Evolutionary conservation across 2,888 invertebrate species (phyloP).

Genomic region (Omphaloscelis lunosa): DNA sequence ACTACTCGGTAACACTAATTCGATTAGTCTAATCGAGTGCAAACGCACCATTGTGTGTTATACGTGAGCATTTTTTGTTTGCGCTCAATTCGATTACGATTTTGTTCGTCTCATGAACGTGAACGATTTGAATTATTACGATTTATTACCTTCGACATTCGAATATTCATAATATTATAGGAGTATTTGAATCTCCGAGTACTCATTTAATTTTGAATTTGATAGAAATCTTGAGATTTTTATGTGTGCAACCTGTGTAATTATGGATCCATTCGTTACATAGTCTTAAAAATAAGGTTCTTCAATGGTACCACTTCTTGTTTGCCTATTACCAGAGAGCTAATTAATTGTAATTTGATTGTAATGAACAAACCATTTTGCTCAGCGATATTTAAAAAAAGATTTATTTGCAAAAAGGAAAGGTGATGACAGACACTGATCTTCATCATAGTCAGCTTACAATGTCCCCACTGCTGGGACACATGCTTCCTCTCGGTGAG

Average conservation of each 20-base stretch:
- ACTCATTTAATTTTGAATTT: background rate
- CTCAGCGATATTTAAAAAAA: background rate
- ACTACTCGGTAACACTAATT: slow-evolving; percentile 7
- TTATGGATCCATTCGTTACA: background rate
- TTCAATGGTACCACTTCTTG: background rate
- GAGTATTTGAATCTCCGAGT: background rate
- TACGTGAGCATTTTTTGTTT: slow-evolving; percentile 6
- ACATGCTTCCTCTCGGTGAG: too few relatives aligned
- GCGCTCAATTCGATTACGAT: background rate
- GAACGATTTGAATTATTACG: background rate
- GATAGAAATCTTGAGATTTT: background rate
- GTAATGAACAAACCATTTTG: background rate
- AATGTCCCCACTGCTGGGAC: too few relatives aligned
- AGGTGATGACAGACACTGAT: too few relatives aligned
- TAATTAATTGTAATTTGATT: background rate
- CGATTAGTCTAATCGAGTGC: slow-evolving; percentile 33
- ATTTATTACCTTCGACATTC: background rate
- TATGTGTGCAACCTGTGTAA: background rate
- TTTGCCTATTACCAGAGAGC: background rate
- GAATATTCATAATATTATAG: background rate
- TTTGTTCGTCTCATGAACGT: background rate
- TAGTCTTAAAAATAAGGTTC: background rate
- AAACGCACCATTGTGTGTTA: slow-evolving; percentile 9
- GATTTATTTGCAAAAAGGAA: too few relatives aligned
- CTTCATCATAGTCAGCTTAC: too few relatives aligned